A percentile compares a stretch with the other conserved stretches of the same genome.
phyloP scores from a whole-genome alignment of 1,140 invertebrate genomes.

The Wasmannia auropunctata region DNA sequence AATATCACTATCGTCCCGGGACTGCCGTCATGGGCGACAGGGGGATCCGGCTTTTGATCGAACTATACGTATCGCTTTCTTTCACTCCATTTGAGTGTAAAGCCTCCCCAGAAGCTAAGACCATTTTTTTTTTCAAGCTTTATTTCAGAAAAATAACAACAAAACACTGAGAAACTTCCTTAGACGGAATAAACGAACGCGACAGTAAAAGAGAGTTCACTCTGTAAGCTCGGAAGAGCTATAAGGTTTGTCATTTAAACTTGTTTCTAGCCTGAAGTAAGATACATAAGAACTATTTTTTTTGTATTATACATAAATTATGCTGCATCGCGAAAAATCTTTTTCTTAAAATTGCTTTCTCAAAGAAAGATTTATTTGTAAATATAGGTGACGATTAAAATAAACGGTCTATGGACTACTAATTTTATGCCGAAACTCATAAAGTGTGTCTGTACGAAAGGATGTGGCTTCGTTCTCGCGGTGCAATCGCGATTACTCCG shows the following conservation, averaged over 20 bases:
- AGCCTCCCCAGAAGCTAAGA: background rate
- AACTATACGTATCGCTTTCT: background rate
- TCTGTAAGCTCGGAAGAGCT: background rate
- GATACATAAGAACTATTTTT: background rate
- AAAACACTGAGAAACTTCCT: background rate
- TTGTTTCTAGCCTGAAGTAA: background rate
- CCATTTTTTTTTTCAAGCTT: background rate
- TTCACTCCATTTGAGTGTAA: background rate
- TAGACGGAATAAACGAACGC: background rate
- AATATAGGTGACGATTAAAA: background rate
- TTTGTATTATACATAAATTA: background rate
- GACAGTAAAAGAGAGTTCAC: background rate
- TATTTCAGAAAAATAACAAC: background rate
- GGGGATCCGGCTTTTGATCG: background rate
- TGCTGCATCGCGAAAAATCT: background rate
- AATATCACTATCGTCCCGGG: constrained; percentile 38
- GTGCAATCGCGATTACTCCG: constrained; percentile 46
- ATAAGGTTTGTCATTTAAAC: background rate
- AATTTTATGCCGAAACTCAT: background rate
- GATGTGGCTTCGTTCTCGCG: background rate
- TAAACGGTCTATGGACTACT: background rate
- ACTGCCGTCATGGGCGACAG: background rate
- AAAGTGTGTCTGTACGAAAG: background rate
- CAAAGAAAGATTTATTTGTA: background rate
- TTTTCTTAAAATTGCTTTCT: background rate